A percentile compares a stretch with the other conserved stretches of the same genome.
Conservation (phyloP, 2,113 vertebrate genomes). For the Rhegmatorhina hoffmannsi region DNA sequence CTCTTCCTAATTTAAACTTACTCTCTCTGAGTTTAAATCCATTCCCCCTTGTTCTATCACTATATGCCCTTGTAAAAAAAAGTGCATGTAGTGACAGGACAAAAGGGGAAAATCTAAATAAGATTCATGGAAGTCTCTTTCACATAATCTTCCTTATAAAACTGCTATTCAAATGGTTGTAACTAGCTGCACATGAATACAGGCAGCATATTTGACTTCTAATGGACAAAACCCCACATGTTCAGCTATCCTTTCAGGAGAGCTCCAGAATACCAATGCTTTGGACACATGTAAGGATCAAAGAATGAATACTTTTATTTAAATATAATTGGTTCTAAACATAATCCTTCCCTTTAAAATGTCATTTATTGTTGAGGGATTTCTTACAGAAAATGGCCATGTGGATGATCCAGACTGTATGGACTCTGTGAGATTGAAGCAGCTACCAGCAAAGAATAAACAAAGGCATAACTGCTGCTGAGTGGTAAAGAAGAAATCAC, state of each 20-base stretch:
- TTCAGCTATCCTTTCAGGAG: background rate
- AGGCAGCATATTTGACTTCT: background rate
- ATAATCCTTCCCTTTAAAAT: background rate
- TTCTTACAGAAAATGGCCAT: too few species aligned
- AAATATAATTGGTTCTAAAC: background rate
- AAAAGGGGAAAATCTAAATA: background rate
- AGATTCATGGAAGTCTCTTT: background rate
- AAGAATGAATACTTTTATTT: background rate
- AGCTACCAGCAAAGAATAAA: too few species aligned
- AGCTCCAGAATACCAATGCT: background rate
- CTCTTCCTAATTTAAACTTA: background rate
- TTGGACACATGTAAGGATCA: background rate
- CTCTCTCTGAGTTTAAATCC: background rate
- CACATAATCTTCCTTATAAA: background rate
- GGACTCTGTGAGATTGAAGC: too few species aligned
- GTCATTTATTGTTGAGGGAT: background rate
- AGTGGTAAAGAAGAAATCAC: too few species aligned
- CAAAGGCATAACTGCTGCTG: too few species aligned
- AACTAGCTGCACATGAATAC: background rate
- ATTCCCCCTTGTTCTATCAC: background rate
- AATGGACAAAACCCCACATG: background rate
- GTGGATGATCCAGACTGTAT: too few species aligned
- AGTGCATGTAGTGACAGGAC: accelerated
- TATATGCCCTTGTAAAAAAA: background rate
- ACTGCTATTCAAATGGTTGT: background rate